Percentiles rank a stretch among this genome's conserved stretches.
These are phyloP conservation scores for Epicauta chinensis DNA, from an alignment of 1,140 invertebrate genomes.

Conservation along the genomic window DNA sequence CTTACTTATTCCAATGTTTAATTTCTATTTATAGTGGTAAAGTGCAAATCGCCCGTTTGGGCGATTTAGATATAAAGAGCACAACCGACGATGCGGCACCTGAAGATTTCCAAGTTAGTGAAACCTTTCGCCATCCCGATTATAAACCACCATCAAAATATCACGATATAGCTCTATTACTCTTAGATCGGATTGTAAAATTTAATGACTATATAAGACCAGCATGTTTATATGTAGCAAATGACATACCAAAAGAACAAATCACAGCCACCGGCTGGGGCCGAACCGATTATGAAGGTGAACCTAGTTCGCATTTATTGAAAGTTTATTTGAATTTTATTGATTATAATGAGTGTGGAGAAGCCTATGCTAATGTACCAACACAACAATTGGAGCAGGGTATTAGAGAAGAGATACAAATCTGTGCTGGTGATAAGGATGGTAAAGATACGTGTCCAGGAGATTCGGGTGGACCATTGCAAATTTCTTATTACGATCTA, in stretches of 20 bases:
- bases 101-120: slow-evolving; percentile 16
- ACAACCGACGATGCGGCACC: slow-evolving; percentile 12
- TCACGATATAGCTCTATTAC: slow-evolving; percentile 49
- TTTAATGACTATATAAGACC: slow-evolving; percentile 42
- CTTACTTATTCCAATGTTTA: no score
- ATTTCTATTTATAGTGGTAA: no score
- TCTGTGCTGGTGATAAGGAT: slow-evolving; percentile 23
- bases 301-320: slow-evolving; percentile 43
- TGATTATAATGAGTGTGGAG: slow-evolving; percentile 25
- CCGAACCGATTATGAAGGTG: slow-evolving; percentile 22
- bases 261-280: slow-evolving; percentile 48
- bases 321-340: slow-evolving; percentile 45
- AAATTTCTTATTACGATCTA: slow-evolving; percentile 26
- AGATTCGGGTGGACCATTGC: slow-evolving; percentile 59
- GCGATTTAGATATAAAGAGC: slow-evolving; percentile 16
- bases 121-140: slow-evolving; percentile 38
- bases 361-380: slow-evolving; percentile 6
- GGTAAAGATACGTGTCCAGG: slow-evolving; percentile 41
- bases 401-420: slow-evolving; percentile 20
- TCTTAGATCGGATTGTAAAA: slow-evolving; percentile 37
- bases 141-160: slow-evolving; percentile 40
- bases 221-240: slow-evolving; percentile 39
- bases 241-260: background rate
- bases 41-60: slow-evolving; percentile 15
- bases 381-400: slow-evolving; percentile 8